Percentiles rank a stretch among this genome's conserved stretches.
Conservation (phyloP, 2,797 vertebrate genomes). For the Astyanax mexicanus region DNA sequence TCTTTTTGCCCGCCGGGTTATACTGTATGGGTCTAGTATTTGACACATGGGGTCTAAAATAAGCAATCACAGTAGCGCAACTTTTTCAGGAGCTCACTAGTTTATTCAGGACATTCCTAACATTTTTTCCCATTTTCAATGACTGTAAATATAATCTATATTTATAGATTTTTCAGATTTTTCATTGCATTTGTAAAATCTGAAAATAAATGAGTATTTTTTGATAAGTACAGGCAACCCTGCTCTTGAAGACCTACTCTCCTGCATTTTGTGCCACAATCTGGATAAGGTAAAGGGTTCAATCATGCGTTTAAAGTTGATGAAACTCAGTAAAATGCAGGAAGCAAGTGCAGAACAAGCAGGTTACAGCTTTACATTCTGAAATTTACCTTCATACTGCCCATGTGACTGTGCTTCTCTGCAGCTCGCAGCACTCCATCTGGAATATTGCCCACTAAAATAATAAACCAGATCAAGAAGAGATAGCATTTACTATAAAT, state of each 20-base stretch:
- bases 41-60: too few species aligned
- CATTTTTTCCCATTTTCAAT: too few species aligned
- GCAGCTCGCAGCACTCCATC: conserved; percentile 93
- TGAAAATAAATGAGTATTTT: too few species aligned
- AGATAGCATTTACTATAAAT: background rate
- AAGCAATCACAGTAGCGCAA: too few species aligned
- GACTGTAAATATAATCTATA: too few species aligned
- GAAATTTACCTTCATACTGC: conserved; percentile 93
- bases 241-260: background rate
- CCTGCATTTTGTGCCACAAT: background rate
- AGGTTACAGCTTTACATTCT: background rate
- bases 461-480: background rate
- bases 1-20: too few species aligned
- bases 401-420: conserved; percentile 92
- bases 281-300: background rate
- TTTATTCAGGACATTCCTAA: too few species aligned
- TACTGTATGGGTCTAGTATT: too few species aligned
- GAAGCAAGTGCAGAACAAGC: background rate
- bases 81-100: background rate
- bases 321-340: background rate
- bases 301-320: too few species aligned
- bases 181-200: too few species aligned
- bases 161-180: too few species aligned
- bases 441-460: conserved; percentile 85
- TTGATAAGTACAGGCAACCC: too few species aligned